These are phyloP conservation scores for Diloba caeruleocephala DNA, from an alignment of 2,888 invertebrate genomes.

Conservation along the genomic window DNA sequence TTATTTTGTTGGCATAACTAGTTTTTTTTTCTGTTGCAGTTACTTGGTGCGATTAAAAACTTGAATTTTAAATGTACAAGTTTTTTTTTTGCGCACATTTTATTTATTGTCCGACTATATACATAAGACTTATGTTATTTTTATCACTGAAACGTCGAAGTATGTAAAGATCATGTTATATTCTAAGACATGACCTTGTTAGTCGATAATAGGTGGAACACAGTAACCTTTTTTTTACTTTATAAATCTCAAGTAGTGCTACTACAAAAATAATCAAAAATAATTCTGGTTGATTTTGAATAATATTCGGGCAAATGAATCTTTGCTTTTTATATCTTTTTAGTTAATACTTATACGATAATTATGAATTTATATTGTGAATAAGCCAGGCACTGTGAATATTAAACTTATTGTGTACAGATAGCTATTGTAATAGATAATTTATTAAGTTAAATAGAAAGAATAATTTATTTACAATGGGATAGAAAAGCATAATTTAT, in stretches of 20 bases:
- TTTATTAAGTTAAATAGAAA: conserved; percentile 71
- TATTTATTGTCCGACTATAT: background rate
- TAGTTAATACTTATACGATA: conserved; percentile 32
- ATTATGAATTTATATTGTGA: conserved; percentile 38
- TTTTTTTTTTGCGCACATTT: conserved; percentile 8
- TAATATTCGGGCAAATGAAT: conserved; percentile 13
- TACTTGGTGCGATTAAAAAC: conserved; percentile 42
- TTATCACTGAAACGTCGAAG: background rate
- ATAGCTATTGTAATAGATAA: conserved; percentile 74
- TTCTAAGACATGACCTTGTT: conserved; percentile 3
- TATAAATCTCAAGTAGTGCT: background rate
- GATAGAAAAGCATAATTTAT: conserved; percentile 61
- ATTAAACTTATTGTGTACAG: conserved; percentile 75
- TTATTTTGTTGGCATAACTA: conserved; percentile 13
- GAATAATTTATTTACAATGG: conserved; percentile 82
- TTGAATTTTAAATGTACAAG: conserved; percentile 22
- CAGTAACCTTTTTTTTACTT: conserved; percentile 1
- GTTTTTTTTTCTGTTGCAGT: conserved; percentile 45
- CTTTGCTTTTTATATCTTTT: conserved; percentile 37
- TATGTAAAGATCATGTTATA: background rate
- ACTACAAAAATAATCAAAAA: background rate
- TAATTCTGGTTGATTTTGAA: conserved; percentile 22
- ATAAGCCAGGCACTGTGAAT: conserved; percentile 66
- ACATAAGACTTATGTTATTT: background rate
- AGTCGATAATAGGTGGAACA: conserved; percentile 6